Base-by-base conservation (phyloP, 1,140 invertebrate genomes). In the Trigoniulus corallinus region DNA sequence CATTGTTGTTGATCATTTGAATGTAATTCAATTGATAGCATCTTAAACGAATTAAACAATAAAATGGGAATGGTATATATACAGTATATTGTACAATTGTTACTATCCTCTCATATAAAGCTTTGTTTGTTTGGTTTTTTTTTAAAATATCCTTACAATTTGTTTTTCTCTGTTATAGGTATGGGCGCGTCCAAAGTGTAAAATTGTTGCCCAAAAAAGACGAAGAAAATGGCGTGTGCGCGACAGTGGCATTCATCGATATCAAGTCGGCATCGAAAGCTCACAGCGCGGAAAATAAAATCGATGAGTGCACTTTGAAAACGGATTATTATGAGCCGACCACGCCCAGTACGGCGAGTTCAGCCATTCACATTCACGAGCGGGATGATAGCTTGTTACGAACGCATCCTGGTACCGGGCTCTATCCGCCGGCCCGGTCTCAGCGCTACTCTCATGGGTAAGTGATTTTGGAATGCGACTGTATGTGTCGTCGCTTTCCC, bases 121-220 rank as follows among this genome's bases (percentile, higher is more conserved):
- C n/a, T n/a, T n/a, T n/a, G n/a, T n/a, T n/a, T n/a, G n/a, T n/a
- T n/a, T n/a, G 7, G 29, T 47, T 24, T 10, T 47, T 47, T 7
- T 21, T 47, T 7, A 34, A 7, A 34, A 34, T 34, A 15, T 34
- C 15, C 29, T 34, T 34, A 7, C 15, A 7, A 7, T 44, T 50
- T 52, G 23, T 48, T 46, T 49, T 57, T 53, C 56, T 56, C 62
- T 47, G 56, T 75, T 75, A 39, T 74, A 92, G 87, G 73, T 91
- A 91, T 89, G 87, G 88, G 73, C 85, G 85, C 75, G 87, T 92
- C 71, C 87, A 92, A 74, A 89, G 84, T 79, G 86, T 92, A 74
- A 91, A 89, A 72, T 74, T 92, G 68, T 76, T 89, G 61, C 63
- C 59, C 59, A 61, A 57, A 67, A 65, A 63, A 62, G 65, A 66